A percentile compares a stretch with the other conserved stretches of the same genome.
Conservation (phyloP, 2,797 vertebrate species). For the Cichlasoma orientale region DNA sequence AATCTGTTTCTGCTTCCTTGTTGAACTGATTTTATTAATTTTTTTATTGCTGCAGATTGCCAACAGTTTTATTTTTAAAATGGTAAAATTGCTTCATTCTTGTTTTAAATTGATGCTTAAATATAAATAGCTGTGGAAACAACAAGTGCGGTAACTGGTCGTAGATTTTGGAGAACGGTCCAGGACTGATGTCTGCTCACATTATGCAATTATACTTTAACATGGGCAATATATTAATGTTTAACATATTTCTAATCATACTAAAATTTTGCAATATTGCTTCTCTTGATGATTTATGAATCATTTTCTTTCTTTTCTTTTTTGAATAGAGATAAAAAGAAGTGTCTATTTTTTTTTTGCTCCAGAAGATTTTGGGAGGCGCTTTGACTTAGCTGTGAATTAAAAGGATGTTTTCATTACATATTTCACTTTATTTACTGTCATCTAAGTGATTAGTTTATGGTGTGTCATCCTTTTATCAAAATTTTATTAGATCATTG, state of each 20-base stretch:
- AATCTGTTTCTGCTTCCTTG: constrained; percentile 29
- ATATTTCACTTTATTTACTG: constrained; percentile 12
- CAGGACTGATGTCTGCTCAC: constrained; percentile 21
- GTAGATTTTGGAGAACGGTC: constrained; percentile 7
- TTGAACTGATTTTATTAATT: constrained; percentile 16
- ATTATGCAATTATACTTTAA: constrained; percentile 46
- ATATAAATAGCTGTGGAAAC: constrained; percentile 21
- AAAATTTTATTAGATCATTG: background rate
- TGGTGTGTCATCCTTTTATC: background rate
- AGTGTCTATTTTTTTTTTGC: background rate
- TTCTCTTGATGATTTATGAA: constrained; percentile 22
- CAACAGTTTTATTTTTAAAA: constrained; percentile 1
- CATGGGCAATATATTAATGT: constrained; percentile 41
- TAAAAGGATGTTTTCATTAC: constrained; percentile 16
- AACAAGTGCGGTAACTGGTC: background rate
- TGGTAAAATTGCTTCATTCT: background rate
- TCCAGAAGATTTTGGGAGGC: background rate
- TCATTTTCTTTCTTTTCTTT: background rate
- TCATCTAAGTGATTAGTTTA: constrained; percentile 14
- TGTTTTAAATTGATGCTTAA: constrained; percentile 21
- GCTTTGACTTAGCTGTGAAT: background rate
- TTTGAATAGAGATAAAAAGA: constrained; percentile 7
- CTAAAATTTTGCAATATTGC: constrained; percentile 20
- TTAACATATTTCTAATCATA: constrained; percentile 29
- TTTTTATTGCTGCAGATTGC: background rate